Percentiles rank a stretch among this genome's conserved stretches.
phyloP scores from a whole-genome alignment of 1,140 invertebrate genomes.

The Proales similis region DNA sequence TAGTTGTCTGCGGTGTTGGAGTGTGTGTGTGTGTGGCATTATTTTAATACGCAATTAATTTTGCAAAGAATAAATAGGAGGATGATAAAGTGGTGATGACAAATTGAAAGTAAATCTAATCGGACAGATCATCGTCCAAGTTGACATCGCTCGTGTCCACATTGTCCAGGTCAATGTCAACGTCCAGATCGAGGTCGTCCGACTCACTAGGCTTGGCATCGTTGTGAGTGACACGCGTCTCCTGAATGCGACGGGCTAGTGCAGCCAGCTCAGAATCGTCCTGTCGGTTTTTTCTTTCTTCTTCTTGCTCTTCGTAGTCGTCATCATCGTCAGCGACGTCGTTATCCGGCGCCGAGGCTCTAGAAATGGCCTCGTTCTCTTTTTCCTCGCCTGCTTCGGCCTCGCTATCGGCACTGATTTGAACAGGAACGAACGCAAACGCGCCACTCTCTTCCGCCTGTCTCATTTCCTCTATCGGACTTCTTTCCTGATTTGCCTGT shows the following conservation, averaged over 20 bases:
- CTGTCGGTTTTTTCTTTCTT: constrained; percentile 1
- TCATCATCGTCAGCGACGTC: constrained; percentile 1
- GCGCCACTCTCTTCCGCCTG: constrained; percentile 56
- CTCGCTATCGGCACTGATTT: background rate
- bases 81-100: too few species aligned
- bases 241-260: constrained; percentile 20
- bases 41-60: too few species aligned
- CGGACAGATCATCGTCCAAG: constrained; percentile 35
- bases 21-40: too few species aligned
- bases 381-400: background rate
- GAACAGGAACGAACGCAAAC: constrained; percentile 52
- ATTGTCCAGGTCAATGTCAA: constrained; percentile 35
- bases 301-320: constrained; percentile 22
- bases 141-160: constrained; percentile 34
- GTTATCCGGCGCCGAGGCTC: too few species aligned
- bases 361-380: too few species aligned
- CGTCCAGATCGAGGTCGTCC: constrained; percentile 12
- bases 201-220: background rate
- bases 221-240: constrained; percentile 28
- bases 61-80: too few species aligned
- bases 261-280: constrained; percentile 28
- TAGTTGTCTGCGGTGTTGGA: too few species aligned
- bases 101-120: too few species aligned
- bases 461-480: constrained; percentile 65
- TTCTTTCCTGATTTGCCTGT: constrained; percentile 65